A percentile compares a stretch with the other conserved stretches of the same genome.
phyloP scores from a whole-genome alignment of 1,140 invertebrate species.

The Aphelenchoides avenae region DNA sequence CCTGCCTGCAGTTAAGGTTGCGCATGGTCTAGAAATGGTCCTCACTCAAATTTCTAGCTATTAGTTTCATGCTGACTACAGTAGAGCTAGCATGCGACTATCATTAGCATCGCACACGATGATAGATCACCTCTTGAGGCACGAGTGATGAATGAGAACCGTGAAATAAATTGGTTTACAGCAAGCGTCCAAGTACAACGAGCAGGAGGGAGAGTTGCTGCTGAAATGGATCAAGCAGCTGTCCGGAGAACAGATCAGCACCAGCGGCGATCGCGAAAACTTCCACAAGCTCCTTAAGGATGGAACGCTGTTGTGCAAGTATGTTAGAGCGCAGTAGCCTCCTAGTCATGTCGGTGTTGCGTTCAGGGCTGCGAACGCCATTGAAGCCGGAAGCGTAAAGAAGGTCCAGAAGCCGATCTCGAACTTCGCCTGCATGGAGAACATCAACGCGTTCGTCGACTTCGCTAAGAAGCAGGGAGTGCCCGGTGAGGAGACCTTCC shows the following conservation, averaged over 20 bases:
- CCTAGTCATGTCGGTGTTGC: too few species aligned
- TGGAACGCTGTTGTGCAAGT: slow-evolving; percentile 52
- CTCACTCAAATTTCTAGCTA: slow-evolving; percentile 14
- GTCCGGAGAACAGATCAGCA: slow-evolving; percentile 71
- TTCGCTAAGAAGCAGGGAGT: slow-evolving; percentile 81
- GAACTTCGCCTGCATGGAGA: slow-evolving; percentile 97
- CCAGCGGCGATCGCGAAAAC: slow-evolving; percentile 73
- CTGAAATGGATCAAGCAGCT: slow-evolving; percentile 82
- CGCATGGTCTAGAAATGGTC: slow-evolving; percentile 9
- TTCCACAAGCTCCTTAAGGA: slow-evolving; percentile 68
- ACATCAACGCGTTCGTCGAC: slow-evolving; percentile 88
- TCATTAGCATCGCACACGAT: background rate
- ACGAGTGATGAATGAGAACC: background rate
- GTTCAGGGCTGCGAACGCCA: slow-evolving; percentile 56
- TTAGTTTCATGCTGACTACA: background rate
- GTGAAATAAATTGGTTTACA: background rate
- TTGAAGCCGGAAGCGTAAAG: slow-evolving; percentile 70
- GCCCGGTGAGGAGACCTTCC: slow-evolving; percentile 87
- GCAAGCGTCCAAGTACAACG: slow-evolving; percentile 74
- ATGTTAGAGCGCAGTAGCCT: too few species aligned
- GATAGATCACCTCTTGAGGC: background rate
- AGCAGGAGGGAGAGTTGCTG: slow-evolving; percentile 79
- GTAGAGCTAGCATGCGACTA: background rate
- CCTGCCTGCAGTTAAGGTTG: slow-evolving; percentile 2
- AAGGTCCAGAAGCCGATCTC: slow-evolving; percentile 76